A percentile compares a stretch with the other conserved stretches of the same genome.
Evolutionary conservation across 2,113 vertebrate species (phyloP).

Genomic region (Mus pahari): DNA sequence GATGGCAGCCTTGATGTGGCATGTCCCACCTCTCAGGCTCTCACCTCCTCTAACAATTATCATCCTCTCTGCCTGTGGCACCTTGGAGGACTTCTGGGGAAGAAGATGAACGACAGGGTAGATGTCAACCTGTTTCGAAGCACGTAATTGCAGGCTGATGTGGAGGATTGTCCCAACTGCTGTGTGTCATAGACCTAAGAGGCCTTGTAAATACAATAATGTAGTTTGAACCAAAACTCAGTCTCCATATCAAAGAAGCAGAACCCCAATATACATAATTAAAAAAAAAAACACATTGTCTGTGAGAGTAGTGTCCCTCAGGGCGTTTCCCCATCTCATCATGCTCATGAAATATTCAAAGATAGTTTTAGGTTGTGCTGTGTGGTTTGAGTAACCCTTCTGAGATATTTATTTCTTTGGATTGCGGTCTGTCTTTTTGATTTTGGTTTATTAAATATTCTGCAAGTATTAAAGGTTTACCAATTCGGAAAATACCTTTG

Average conservation of each 20-base stretch:
- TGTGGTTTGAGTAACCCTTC: conserved; percentile 22
- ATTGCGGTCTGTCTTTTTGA: background rate
- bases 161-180: background rate
- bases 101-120: background rate
- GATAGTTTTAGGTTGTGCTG: conserved; percentile 28
- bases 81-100: background rate
- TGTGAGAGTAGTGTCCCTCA: background rate
- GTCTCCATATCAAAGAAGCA: conserved; percentile 29
- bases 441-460: conserved; percentile 36
- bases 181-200: background rate
- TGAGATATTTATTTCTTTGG: conserved; percentile 47
- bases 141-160: background rate
- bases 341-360: conserved; percentile 30
- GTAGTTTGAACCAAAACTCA: conserved; percentile 13
- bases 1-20: background rate
- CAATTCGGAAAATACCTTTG: conserved; percentile 10
- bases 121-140: background rate
- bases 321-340: conserved; percentile 14
- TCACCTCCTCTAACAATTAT: background rate
- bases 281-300: background rate
- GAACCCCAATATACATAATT: background rate
- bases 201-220: background rate
- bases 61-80: background rate
- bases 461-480: conserved; percentile 16
- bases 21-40: background rate